Percentiles rank a stretch among this genome's conserved stretches.
Conservation (phyloP, 1,140 invertebrate species). For the Trichogramma pretiosum region DNA sequence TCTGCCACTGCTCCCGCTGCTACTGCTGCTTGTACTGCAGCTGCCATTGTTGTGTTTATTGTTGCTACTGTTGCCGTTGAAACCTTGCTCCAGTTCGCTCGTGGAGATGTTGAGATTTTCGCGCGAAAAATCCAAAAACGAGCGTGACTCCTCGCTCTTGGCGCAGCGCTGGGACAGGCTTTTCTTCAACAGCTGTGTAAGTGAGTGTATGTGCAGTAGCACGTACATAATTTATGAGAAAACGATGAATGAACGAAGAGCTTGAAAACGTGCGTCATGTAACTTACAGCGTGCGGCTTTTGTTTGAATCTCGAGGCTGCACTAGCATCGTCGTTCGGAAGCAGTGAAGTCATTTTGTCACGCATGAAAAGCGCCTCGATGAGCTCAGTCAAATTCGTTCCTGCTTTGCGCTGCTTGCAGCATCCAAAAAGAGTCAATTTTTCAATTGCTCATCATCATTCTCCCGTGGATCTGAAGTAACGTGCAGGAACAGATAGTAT, state of each 20-base stretch:
- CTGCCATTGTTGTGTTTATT: neutral
- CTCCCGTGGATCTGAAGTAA: too few relatives aligned
- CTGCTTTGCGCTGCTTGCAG: constrained; percentile 1
- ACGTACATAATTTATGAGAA: too few relatives aligned
- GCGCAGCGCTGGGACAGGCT: neutral
- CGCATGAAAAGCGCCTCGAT: constrained; percentile 14
- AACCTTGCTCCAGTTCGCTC: constrained; percentile 32
- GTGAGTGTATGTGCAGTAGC: neutral
- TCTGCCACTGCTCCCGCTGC: too few relatives aligned
- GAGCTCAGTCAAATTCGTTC: constrained; percentile 4
- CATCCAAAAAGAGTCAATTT: too few relatives aligned
- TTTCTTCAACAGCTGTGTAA: constrained; percentile 13
- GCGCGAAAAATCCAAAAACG: constrained; percentile 36
- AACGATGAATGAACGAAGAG: too few relatives aligned
- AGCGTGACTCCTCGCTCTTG: constrained; percentile 26
- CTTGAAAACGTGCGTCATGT: too few relatives aligned
- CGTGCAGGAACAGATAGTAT: too few relatives aligned
- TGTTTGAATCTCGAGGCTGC: constrained; percentile 22
- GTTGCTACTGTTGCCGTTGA: constrained; percentile 24
- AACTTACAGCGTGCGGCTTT: constrained; percentile 18
- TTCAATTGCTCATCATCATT: too few relatives aligned
- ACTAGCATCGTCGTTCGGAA: constrained; percentile 24
- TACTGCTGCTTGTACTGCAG: too few relatives aligned
- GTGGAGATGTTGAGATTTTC: constrained; percentile 38
- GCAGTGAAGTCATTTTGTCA: constrained; percentile 34